phyloP scores from a whole-genome alignment of 2,797 vertebrate genomes.

The Leuciscus waleckii region DNA sequence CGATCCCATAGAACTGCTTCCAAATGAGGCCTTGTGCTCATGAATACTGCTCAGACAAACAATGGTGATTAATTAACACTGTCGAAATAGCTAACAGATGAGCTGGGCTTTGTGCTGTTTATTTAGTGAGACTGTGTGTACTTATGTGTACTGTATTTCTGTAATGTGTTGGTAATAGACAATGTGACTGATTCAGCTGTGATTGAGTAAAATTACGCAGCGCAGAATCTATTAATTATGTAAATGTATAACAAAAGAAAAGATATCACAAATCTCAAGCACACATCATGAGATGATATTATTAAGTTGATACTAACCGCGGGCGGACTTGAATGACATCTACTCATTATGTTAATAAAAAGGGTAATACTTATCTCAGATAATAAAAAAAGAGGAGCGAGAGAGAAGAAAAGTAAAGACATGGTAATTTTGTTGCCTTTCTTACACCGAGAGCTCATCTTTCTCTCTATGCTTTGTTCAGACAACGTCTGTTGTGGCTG shows the following conservation, averaged over 20 bases:
- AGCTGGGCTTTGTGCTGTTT: conserved; percentile 38
- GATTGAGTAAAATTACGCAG: conserved; percentile 26
- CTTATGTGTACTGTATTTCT: background rate
- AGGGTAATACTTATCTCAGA: conserved; percentile 10
- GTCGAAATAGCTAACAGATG: conserved; percentile 24
- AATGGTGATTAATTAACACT: conserved; percentile 51
- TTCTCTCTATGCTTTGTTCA: conserved; percentile 11
- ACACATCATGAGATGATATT: conserved; percentile 38
- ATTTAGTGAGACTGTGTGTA: conserved; percentile 24
- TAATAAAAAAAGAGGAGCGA: background rate
- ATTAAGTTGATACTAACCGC: background rate
- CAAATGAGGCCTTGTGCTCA: conserved; percentile 45
- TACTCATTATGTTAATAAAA: conserved; percentile 26
- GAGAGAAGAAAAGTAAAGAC: background rate
- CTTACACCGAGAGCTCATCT: background rate
- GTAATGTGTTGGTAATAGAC: conserved; percentile 20
- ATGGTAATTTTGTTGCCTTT: background rate
- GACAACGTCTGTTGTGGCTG: conserved; percentile 25
- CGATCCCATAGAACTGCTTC: conserved; percentile 25
- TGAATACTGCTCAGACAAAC: conserved; percentile 46
- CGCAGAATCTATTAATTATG: conserved; percentile 29
- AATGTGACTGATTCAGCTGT: conserved; percentile 17
- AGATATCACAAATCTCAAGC: conserved; percentile 13
- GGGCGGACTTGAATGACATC: background rate
- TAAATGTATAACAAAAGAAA: background rate